phyloP scores from a whole-genome alignment of 2,113 vertebrate species.

The Aspidoscelis tigris region DNA sequence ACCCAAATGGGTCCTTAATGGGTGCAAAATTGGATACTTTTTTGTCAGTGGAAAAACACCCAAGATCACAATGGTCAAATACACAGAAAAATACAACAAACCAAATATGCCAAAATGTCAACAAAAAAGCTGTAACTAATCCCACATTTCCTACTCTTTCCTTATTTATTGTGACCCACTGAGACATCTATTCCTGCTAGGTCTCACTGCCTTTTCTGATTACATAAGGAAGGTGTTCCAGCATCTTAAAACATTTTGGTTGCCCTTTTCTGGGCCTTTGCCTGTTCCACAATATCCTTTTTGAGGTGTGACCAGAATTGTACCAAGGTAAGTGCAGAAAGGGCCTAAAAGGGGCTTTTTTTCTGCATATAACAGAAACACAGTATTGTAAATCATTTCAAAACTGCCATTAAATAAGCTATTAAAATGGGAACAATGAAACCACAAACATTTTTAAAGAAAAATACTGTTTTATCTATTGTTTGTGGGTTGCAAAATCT shows the following conservation, averaged over 20 bases:
- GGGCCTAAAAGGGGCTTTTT: background rate
- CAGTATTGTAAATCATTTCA: background rate
- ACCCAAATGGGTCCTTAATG: too few relatives aligned
- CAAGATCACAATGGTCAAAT: background rate
- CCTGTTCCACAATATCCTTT: too few relatives aligned
- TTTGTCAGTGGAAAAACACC: background rate
- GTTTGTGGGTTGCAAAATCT: conserved; percentile 6
- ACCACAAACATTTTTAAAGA: background rate
- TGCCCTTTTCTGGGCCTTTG: too few relatives aligned
- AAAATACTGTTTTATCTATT: conserved; percentile 18
- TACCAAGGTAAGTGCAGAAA: too few relatives aligned
- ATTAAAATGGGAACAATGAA: background rate
- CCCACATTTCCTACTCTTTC: background rate
- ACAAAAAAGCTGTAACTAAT: background rate
- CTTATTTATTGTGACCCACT: background rate
- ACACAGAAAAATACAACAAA: background rate
- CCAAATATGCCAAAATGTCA: background rate
- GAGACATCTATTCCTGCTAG: background rate
- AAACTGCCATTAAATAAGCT: conserved; percentile 4
- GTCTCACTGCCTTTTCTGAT: background rate
- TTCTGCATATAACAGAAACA: background rate
- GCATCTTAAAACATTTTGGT: too few relatives aligned
- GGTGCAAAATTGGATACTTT: too few relatives aligned
- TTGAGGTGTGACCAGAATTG: too few relatives aligned
- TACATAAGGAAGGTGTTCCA: too few relatives aligned